These are phyloP conservation scores for Melanotaenia duboulayi DNA, from an alignment of 2,113 vertebrate genomes.

Conservation along the genomic window DNA sequence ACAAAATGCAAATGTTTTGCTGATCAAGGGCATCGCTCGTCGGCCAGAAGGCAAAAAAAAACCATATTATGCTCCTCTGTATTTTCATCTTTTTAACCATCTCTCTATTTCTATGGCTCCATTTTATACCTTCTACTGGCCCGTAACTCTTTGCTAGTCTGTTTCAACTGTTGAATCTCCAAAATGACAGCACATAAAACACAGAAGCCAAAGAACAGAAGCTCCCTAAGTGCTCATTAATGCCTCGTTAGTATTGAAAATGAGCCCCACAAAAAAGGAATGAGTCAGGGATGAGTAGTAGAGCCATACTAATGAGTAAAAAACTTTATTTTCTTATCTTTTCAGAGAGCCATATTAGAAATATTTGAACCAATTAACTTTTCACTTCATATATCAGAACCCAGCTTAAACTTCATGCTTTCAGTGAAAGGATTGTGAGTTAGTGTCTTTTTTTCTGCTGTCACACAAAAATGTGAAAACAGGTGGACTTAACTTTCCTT, in stretches of 20 bases:
- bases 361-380: conserved; percentile 23
- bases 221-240: conserved; percentile 64
- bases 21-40: conserved; percentile 75
- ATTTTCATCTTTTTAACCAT: conserved; percentile 46
- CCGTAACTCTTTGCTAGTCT: conserved; percentile 25
- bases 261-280: conserved; percentile 47
- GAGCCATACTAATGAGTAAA: conserved; percentile 46
- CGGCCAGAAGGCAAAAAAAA: conserved; percentile 36
- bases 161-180: conserved; percentile 24
- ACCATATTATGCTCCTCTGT: conserved; percentile 33
- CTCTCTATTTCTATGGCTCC: conserved; percentile 4
- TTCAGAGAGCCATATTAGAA: conserved; percentile 18
- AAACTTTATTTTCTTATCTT: conserved; percentile 50
- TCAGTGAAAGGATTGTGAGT: no score
- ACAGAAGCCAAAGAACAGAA: conserved; percentile 49
- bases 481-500: conserved; percentile 2
- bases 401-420: background rate
- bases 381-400: conserved; percentile 18
- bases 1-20: conserved; percentile 73
- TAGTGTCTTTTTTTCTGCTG: background rate
- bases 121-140: conserved; percentile 5
- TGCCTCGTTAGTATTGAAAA: conserved; percentile 58
- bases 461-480: conserved; percentile 25
- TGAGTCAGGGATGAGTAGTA: conserved; percentile 44
- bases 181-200: conserved; percentile 60